A percentile compares a stretch with the other conserved stretches of the same genome.
Evolutionary conservation across 2,797 vertebrate genomes (phyloP).

Genomic region (Pantherophis vulpinus): DNA sequence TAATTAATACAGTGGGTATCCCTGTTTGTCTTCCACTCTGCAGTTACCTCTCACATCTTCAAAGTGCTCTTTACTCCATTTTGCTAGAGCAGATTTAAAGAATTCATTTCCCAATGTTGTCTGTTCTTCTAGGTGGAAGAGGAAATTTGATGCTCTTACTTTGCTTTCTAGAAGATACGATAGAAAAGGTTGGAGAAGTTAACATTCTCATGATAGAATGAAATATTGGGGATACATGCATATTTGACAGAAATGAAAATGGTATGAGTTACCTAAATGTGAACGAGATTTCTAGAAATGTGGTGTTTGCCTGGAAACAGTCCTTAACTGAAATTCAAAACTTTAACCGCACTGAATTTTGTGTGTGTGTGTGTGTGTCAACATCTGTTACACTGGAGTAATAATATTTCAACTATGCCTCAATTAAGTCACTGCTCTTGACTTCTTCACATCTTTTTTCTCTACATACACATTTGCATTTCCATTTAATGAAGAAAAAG

Average conservation of each 20-base stretch:
- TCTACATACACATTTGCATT: neutral
- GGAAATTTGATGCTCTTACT: neutral
- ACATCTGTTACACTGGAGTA: neutral
- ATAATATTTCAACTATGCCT: neutral
- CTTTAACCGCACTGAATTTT: neutral
- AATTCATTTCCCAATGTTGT: neutral
- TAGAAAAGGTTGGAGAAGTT: neutral
- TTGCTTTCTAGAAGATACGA: neutral
- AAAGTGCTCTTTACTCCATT: neutral
- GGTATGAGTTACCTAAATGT: neutral
- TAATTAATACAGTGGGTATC: neutral
- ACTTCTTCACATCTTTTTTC: neutral
- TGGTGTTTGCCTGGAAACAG: neutral
- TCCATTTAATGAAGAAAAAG: neutral
- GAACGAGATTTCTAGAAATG: neutral
- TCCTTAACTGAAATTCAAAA: neutral
- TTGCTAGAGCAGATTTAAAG: neutral
- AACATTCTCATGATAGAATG: neutral
- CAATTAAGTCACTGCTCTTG: neutral
- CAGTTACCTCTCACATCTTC: neutral
- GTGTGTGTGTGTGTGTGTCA: neutral
- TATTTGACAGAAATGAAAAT: neutral
- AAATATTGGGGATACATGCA: neutral
- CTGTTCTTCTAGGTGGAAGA: neutral
- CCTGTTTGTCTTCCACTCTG: neutral